Evolutionary conservation across 2,113 vertebrate species (phyloP), one percentile per base, ranked within the genome.

Genomic region (Plestiodon gilberti): DNA sequence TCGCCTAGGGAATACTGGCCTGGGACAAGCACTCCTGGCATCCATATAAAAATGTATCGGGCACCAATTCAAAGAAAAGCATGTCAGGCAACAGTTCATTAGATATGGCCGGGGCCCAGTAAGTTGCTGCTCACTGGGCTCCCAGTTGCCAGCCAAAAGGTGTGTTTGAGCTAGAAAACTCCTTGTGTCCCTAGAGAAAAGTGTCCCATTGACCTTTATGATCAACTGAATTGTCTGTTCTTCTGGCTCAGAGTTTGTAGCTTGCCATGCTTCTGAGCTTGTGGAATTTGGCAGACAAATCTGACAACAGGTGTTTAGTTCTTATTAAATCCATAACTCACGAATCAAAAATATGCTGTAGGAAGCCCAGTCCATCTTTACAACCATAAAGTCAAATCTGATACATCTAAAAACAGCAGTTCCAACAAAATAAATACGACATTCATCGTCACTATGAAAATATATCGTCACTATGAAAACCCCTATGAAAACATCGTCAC

Each of bases 271-370:
- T 59, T 70, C 28, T 59, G 76, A 59, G 38, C 64, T 78, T 78
- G 67, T 78, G 38, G 52, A 40, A 67, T 78, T 77, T 40, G 28
- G 64, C 76, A 70, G 35, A 52, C 43, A 28, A 70, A 25, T 67
- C n/a, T 30, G 48, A 35, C 83, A 78, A 38, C 48, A 85, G 64
- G 84, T 70, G 40, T 59, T 70, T 79, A n/a, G 38, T 78, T 85
- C 61, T 85, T 85, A 85, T 79, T 79, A 71, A 43, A 85, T 78
- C 33, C 18, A 14, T 85, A 52, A 48, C 71, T 17, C 35, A 9
- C 18, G 70, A 70, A 61, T 69, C 48, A 78, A 85, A 35, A 85
- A 69, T 40, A 78, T 59, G 52, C 28, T 83, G 17, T 30, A n/a
- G 62, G 64, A 64, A 57, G 9, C 13, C 5, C 18, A 48, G 33